Evolutionary conservation across 2,888 invertebrate genomes (phyloP), one percentile per base, ranked within the genome.

Genomic region (Dynastes hyllus): DNA sequence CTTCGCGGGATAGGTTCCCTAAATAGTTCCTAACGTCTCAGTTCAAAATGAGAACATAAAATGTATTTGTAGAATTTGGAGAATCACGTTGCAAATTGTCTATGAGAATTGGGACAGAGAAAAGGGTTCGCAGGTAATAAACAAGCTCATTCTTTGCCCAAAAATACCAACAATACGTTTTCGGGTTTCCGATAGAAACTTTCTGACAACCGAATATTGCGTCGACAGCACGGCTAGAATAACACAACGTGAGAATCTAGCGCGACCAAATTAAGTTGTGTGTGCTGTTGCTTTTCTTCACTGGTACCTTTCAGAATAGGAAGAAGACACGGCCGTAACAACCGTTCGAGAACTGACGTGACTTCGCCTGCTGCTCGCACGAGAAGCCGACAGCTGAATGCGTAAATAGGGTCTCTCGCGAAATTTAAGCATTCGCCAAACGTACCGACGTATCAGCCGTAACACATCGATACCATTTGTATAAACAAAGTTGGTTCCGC

Each of bases 391-490:
- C 51, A 50, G 50, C 69, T 27, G 51, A 69, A 69, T 69, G 69
- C 53, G 69, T 69, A 69, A 69, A 51, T 27, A 69, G 69, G 51
- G 51, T 45, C n/a, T 45, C 32, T 51, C 40, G 67, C 50, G 27
- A 69, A 69, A 50, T 69, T 69, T 69, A 27, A 51, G 51, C 32
- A 69, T 69, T 69, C 69, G 51, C 51, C 51, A 29, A 51, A 53
- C 69, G 69, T 69, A 45, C 9, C 45, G 45, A 22, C 66, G 63
- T 63, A 66, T 69, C 50, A 9, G 13, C 51, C 51, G n/a, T 51
- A 27, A 69, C 69, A 69, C 69, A 53, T 32, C 29, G 69, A 69
- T 69, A 69, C 29, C 69, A 69, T 69, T 69, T 51, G 69, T 69
- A 69, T 69, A 69, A 69, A 69, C 69, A 69, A 45, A 53, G 53